These are phyloP conservation scores for Erannis defoliaria DNA, from an alignment of 2,888 invertebrate genomes.

Conservation along the genomic window DNA sequence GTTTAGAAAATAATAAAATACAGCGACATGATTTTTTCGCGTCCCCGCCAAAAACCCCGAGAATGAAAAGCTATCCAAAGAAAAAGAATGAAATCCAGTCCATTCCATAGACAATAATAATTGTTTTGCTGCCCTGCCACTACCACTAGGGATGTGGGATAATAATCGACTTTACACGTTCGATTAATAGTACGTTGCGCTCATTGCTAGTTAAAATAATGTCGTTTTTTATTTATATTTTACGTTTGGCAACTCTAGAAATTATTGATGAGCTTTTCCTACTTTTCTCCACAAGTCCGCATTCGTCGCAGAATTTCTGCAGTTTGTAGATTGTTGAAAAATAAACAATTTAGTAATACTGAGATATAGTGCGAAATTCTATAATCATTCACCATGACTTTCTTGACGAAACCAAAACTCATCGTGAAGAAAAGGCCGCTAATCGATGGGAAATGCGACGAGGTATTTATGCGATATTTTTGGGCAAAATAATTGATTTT, in stretches of 20 bases:
- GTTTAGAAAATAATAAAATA: too few relatives aligned
- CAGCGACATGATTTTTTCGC: too few relatives aligned
- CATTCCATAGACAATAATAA: slow-evolving; percentile 54
- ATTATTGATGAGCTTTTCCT: slow-evolving; percentile 53
- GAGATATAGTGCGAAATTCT: slow-evolving; percentile 28
- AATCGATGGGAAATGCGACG: slow-evolving; percentile 75
- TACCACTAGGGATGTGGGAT: neutral
- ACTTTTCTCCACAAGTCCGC: slow-evolving; percentile 20
- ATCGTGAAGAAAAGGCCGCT: slow-evolving; percentile 91
- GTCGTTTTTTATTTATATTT: slow-evolving; percentile 35
- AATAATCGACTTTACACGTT: slow-evolving; percentile 26
- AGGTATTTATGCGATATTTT: slow-evolving; percentile 43
- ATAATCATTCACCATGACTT: slow-evolving; percentile 88
- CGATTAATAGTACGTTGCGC: slow-evolving; percentile 13
- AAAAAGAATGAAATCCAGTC: too few relatives aligned
- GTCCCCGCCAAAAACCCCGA: too few relatives aligned
- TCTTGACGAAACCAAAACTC: slow-evolving; percentile 90
- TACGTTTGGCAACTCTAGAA: slow-evolving; percentile 40
- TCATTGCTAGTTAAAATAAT: slow-evolving; percentile 41
- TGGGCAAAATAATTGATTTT: slow-evolving; percentile 22
- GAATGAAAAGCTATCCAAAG: too few relatives aligned
- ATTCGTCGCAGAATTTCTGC: slow-evolving; percentile 30
- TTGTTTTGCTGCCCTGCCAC: slow-evolving; percentile 15
- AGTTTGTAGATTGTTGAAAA: slow-evolving; percentile 29
- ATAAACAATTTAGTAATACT: slow-evolving; percentile 19